Conservation (phyloP, 2,888 invertebrate species). For the Dorcus parallelipipedus region DNA sequence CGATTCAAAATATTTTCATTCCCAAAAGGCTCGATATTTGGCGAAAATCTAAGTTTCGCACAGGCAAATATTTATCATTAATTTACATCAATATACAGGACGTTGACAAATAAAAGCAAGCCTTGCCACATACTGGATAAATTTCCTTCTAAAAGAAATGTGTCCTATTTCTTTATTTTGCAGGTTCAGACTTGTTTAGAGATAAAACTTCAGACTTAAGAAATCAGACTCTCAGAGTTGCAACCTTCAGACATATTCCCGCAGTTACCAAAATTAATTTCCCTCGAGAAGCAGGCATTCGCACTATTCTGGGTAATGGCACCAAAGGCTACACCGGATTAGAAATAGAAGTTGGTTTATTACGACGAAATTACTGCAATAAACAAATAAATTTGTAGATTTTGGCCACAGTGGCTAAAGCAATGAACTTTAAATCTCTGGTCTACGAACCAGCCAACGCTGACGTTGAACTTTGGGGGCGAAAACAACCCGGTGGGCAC, state of each 20-base stretch:
- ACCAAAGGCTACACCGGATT: constrained; percentile 54
- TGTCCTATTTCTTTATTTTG: background rate
- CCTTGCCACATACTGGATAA: too few relatives aligned
- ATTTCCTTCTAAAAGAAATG: constrained; percentile 6
- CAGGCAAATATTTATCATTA: constrained; percentile 34
- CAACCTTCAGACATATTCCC: constrained; percentile 66
- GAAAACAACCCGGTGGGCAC: constrained; percentile 59
- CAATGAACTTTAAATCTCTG: constrained; percentile 68
- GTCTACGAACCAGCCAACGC: constrained; percentile 65
- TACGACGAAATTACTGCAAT: constrained; percentile 10
- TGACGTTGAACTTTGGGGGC: constrained; percentile 66
- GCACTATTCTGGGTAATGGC: constrained; percentile 25
- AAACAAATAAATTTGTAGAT: constrained; percentile 52
- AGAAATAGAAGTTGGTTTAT: constrained; percentile 62
- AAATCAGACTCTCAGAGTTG: constrained; percentile 59
- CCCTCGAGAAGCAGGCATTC: constrained; percentile 22
- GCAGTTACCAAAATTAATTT: constrained; percentile 51
- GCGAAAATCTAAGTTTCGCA: constrained; percentile 60
- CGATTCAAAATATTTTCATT: constrained; percentile 55
- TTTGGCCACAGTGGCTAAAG: constrained; percentile 60
- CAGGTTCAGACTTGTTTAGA: constrained; percentile 48
- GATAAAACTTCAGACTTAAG: constrained; percentile 61
- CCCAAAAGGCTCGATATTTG: constrained; percentile 66
- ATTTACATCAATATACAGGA: background rate
- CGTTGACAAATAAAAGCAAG: too few relatives aligned